Evolutionary conservation across 2,113 vertebrate species (phyloP).

Genomic region (Gymnobelideus leadbeateri): DNA sequence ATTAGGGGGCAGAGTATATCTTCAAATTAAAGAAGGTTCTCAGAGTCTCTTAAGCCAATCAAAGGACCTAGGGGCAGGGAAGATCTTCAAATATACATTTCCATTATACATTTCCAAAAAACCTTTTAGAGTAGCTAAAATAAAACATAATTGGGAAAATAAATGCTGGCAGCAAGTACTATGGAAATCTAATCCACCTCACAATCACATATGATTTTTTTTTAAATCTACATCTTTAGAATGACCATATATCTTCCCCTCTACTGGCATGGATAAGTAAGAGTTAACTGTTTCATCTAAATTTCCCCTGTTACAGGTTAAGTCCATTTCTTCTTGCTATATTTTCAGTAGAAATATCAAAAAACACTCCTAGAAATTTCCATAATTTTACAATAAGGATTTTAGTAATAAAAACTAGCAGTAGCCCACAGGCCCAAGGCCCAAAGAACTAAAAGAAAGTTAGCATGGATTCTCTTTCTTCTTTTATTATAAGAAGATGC

Average conservation of each 20-base stretch:
- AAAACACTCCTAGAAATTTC: constrained; percentile 27
- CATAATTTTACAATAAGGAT: background rate
- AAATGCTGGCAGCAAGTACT: background rate
- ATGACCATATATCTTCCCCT: background rate
- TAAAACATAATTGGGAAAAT: background rate
- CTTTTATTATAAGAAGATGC: background rate
- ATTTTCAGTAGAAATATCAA: background rate
- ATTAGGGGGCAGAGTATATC: no score
- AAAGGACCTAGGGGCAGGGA: no score
- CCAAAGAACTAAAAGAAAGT: background rate
- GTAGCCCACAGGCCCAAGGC: background rate
- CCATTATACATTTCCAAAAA: no score
- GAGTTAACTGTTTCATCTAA: background rate
- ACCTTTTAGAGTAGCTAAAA: background rate
- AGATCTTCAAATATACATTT: no score
- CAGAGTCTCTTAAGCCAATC: no score
- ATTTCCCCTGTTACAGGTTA: constrained; percentile 35
- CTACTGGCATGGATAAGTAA: background rate
- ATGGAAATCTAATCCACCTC: background rate
- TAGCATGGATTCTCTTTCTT: background rate
- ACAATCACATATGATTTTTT: background rate
- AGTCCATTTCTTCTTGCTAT: constrained; percentile 13
- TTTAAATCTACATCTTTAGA: constrained; percentile 10
- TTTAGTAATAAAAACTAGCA: background rate
- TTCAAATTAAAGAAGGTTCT: no score